Evolutionary conservation across 2,797 vertebrate genomes (phyloP).

Genomic region (Etheostoma perlongum): DNA sequence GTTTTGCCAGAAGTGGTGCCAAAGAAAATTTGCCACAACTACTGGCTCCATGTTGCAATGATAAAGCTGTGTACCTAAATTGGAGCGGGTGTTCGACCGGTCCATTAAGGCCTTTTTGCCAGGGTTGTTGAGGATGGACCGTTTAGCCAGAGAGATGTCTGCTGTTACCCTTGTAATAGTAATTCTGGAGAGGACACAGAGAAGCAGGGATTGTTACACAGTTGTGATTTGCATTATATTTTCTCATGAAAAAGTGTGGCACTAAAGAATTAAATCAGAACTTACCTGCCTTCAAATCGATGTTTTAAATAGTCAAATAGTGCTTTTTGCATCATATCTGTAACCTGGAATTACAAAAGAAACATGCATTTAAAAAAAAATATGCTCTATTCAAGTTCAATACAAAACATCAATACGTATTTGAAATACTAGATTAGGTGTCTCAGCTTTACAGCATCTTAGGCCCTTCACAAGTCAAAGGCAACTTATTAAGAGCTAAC

Average conservation of each 20-base stretch:
- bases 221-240: neutral
- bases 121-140: slow-evolving; percentile 98
- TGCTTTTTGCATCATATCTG: slow-evolving; percentile 99
- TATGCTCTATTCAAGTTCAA: neutral
- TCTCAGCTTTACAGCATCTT: neutral
- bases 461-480: neutral
- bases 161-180: slow-evolving; percentile 97
- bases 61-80: slow-evolving; percentile 88
- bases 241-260: slow-evolving; percentile 2
- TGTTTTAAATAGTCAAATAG: slow-evolving; percentile 99
- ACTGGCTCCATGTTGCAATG: neutral
- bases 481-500: neutral
- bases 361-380: neutral
- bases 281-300: slow-evolving; percentile 98
- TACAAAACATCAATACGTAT: neutral
- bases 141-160: slow-evolving; percentile 98
- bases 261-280: slow-evolving; percentile 63
- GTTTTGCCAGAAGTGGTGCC: neutral
- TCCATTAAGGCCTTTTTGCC: slow-evolving; percentile 98
- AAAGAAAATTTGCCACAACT: slow-evolving; percentile 7
- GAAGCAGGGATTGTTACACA: slow-evolving; percentile 22
- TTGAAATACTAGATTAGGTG: neutral
- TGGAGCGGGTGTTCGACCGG: slow-evolving; percentile 95
- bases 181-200: slow-evolving; percentile 84
- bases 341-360: slow-evolving; percentile 86